These are phyloP conservation scores for Melitaea cinxia DNA, from an alignment of 1,140 invertebrate species.

Conservation along the genomic window DNA sequence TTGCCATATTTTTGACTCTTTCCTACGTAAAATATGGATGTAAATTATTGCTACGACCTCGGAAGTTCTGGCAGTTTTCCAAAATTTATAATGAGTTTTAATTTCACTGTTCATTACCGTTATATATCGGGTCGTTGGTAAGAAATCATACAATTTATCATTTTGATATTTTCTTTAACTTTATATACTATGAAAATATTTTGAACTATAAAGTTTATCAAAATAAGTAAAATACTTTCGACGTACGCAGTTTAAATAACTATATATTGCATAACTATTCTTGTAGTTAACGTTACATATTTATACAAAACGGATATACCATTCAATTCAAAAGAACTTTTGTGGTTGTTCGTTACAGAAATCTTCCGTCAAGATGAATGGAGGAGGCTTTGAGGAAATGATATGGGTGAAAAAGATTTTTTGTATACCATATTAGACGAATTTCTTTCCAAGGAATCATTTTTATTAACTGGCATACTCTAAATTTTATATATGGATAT, in stretches of 20 bases:
- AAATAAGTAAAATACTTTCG: too few species aligned
- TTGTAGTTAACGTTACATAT: too few species aligned
- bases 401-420: background rate
- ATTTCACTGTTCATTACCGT: conserved; percentile 9
- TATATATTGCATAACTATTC: too few species aligned
- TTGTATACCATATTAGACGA: too few species aligned
- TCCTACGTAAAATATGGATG: conserved; percentile 9
- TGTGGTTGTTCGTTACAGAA: background rate
- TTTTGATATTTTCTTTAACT: background rate
- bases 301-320: background rate
- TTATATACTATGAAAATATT: background rate
- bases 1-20: conserved; percentile 12
- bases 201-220: too few species aligned
- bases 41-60: conserved; percentile 14
- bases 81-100: conserved; percentile 14
- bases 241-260: too few species aligned
- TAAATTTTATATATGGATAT: too few species aligned
- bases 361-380: background rate
- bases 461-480: too few species aligned
- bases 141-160: conserved; percentile 3
- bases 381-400: background rate
- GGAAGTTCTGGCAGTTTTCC: conserved; percentile 11
- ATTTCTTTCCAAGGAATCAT: too few species aligned
- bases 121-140: conserved; percentile 1
- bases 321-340: background rate